phyloP scores from a whole-genome alignment of 2,797 vertebrate species.

The Poeciliopsis paucimaculata region DNA sequence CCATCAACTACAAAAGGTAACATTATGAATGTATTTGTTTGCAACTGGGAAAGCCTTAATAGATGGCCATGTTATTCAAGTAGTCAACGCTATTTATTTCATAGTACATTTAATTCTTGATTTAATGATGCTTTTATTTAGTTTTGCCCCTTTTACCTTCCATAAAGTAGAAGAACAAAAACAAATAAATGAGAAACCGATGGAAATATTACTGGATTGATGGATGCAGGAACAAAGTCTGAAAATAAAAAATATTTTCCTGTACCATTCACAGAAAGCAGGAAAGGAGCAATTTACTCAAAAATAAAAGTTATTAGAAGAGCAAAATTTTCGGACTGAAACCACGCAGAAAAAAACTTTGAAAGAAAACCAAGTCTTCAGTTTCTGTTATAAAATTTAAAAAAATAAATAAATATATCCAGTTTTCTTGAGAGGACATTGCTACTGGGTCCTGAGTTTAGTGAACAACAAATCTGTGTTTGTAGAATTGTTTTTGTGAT shows the following conservation, averaged over 20 bases:
- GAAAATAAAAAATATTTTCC: neutral
- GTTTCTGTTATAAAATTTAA: neutral
- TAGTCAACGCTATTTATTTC: neutral
- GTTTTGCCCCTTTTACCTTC: too few relatives aligned
- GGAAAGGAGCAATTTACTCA: neutral
- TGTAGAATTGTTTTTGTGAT: conserved; percentile 4
- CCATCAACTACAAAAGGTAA: neutral
- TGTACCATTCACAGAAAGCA: neutral
- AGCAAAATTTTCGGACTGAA: conserved; percentile 11
- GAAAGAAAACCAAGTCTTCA: neutral
- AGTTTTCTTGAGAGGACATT: neutral
- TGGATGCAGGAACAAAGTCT: neutral
- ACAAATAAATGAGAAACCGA: neutral
- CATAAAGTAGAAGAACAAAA: neutral
- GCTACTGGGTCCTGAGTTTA: neutral
- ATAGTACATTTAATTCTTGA: too few relatives aligned
- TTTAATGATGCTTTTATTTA: neutral
- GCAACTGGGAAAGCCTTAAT: neutral
- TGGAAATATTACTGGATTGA: neutral
- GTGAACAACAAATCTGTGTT: neutral
- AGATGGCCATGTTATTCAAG: conserved; percentile 16
- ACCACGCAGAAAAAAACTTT: neutral
- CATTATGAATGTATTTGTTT: neutral
- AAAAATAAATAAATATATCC: neutral
- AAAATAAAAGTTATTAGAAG: neutral